A percentile compares a stretch with the other conserved stretches of the same genome.
phyloP scores from a whole-genome alignment of 2,888 invertebrate species.

The Keiferia lycopersicella region DNA sequence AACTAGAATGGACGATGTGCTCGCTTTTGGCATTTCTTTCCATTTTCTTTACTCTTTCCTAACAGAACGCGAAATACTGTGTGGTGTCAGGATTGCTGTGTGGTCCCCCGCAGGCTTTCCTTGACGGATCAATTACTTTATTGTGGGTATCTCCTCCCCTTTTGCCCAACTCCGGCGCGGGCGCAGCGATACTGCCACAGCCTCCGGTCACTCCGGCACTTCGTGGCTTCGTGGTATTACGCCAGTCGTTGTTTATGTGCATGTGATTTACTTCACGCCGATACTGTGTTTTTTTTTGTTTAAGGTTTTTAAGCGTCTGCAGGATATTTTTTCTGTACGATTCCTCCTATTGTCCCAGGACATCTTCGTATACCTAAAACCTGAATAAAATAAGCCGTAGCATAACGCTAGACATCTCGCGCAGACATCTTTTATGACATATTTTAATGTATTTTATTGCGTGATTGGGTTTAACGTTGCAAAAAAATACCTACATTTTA shows the following conservation, averaged over 20 bases:
- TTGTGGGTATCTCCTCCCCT: slow-evolving; percentile 42
- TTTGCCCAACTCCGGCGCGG: slow-evolving; percentile 32
- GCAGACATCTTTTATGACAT: no score
- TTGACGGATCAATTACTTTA: slow-evolving; percentile 72
- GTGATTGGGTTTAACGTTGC: no score
- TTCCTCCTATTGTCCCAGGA: background rate
- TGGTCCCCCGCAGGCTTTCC: slow-evolving; percentile 58
- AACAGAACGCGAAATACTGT: slow-evolving; percentile 51
- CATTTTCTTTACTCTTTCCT: background rate
- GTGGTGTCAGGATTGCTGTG: slow-evolving; percentile 48
- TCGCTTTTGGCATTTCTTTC: background rate
- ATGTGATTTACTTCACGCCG: slow-evolving; percentile 6
- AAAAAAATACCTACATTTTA: no score
- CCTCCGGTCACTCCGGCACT: slow-evolving; percentile 22
- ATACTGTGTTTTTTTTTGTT: background rate
- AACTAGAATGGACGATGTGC: no score
- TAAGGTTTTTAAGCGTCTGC: no score
- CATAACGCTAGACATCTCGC: no score
- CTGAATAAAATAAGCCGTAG: no score
- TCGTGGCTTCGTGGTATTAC: slow-evolving; percentile 2
- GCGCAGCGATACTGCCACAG: slow-evolving; percentile 37
- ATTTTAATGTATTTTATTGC: no score
- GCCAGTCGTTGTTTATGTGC: slow-evolving; percentile 11
- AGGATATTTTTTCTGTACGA: background rate
- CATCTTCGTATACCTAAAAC: no score